Evolutionary conservation across 2,113 vertebrate species (phyloP).

Genomic region (Pygathrix nemaeus): DNA sequence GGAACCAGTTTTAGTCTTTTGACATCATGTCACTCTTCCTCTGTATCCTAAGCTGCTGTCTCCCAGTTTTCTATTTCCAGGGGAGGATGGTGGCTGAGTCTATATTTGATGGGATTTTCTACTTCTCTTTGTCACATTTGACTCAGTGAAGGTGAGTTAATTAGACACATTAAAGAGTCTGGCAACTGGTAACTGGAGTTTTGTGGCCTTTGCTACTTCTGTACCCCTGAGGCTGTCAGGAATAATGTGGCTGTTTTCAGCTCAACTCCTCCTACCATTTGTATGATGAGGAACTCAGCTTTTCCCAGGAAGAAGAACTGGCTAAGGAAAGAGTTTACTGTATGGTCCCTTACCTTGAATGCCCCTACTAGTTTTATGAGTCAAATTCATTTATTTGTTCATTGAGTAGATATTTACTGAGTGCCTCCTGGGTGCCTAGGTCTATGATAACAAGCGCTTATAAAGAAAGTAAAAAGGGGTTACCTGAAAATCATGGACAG

Average conservation of each 20-base stretch:
- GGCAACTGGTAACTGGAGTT: constrained; percentile 34
- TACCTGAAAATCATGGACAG: not conserved
- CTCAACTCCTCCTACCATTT: constrained; percentile 23
- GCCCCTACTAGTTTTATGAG: not conserved
- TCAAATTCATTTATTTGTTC: constrained; percentile 24
- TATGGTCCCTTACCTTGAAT: not conserved
- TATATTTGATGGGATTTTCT: constrained; percentile 72
- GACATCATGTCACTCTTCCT: constrained; percentile 56
- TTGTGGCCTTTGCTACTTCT: constrained; percentile 44
- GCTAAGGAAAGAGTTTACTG: not conserved
- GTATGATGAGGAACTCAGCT: not conserved
- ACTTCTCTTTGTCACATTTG: constrained; percentile 61
- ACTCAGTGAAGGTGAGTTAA: constrained; percentile 61
- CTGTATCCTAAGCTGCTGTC: not conserved
- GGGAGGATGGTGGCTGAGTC: constrained; percentile 42
- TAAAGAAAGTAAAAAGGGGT: not conserved
- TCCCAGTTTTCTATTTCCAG: constrained; percentile 68
- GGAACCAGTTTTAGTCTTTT: not conserved
- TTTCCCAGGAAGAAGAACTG: constrained; percentile 25
- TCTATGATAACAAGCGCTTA: not conserved
- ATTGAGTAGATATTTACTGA: not conserved
- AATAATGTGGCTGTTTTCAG: not conserved
- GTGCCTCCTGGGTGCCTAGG: not conserved
- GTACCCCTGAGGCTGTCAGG: not conserved
- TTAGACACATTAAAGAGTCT: constrained; percentile 57